Percentiles rank a stretch among this genome's conserved stretches.
These are phyloP conservation scores for Arvicanthis niloticus DNA, from an alignment of 2,113 vertebrate species.

Conservation along the genomic window DNA sequence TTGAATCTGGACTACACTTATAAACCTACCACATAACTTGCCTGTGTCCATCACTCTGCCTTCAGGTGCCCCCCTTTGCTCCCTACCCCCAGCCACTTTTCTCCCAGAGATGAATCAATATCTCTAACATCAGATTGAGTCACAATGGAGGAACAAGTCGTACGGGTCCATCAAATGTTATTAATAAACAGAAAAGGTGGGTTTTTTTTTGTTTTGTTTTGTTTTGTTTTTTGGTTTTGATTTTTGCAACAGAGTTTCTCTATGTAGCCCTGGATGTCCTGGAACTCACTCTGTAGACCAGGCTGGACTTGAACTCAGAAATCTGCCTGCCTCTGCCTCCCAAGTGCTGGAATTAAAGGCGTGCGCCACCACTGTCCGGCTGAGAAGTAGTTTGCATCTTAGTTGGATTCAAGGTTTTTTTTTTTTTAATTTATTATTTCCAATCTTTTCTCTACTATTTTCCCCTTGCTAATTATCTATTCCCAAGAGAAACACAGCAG, in stretches of 20 bases:
- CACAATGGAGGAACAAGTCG: not conserved
- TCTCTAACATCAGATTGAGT: not conserved
- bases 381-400: conserved; percentile 60
- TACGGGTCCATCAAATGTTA: conserved; percentile 26
- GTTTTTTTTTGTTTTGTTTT: too few relatives aligned
- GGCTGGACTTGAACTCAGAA: too few relatives aligned
- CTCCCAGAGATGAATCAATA: not conserved
- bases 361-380: too few relatives aligned
- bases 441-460: conserved; percentile 40
- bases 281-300: too few relatives aligned
- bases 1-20: not conserved
- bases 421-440: conserved; percentile 64
- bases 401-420: conserved; percentile 41
- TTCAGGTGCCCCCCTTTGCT: too few relatives aligned
- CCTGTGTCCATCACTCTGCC: too few relatives aligned
- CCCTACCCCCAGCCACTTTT: not conserved
- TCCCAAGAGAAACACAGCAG: conserved; percentile 13
- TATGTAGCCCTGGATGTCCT: too few relatives aligned
- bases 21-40: not conserved
- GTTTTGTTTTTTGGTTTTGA: too few relatives aligned
- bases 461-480: conserved; percentile 40
- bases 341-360: too few relatives aligned
- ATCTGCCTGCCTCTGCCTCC: too few relatives aligned
- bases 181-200: conserved; percentile 35
- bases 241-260: too few relatives aligned